A percentile compares a stretch with the other conserved stretches of the same genome.
These are phyloP conservation scores for Cataglyphis albicans DNA, from an alignment of 2,888 invertebrate species.

Conservation along the genomic window DNA sequence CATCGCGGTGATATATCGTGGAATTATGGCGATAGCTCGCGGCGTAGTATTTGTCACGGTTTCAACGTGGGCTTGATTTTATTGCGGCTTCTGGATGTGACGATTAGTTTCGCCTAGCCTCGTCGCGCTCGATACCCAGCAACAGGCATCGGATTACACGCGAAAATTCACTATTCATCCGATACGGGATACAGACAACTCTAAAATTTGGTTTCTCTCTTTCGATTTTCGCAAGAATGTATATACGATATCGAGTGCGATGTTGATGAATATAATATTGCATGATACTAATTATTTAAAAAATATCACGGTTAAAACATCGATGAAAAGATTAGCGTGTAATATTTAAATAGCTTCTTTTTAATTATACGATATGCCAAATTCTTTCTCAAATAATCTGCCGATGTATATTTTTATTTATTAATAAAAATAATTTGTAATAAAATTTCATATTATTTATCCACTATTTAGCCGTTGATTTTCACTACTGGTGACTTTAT, in stretches of 20 bases:
- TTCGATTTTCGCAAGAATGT: background rate
- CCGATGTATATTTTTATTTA: background rate
- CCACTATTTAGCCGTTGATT: background rate
- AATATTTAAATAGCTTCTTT: background rate
- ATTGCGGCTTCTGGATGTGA: conserved; percentile 44
- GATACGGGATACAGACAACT: background rate
- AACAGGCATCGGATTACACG: conserved; percentile 35
- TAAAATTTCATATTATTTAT: background rate
- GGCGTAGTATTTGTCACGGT: conserved; percentile 42
- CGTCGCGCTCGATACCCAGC: conserved; percentile 32
- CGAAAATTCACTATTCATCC: conserved; percentile 26
- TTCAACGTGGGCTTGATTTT: conserved; percentile 42
- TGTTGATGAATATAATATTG: background rate
- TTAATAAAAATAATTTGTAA: background rate
- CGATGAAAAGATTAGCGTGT: background rate
- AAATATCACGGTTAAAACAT: background rate
- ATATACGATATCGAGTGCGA: background rate
- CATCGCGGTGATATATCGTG: conserved; percentile 22
- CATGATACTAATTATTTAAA: background rate
- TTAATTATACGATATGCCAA: background rate
- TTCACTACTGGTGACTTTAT: background rate
- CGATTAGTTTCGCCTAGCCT: conserved; percentile 42
- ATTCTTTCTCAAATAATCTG: background rate
- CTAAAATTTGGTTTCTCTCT: background rate
- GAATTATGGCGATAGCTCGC: conserved; percentile 40